Conservation (phyloP, 2,797 vertebrate species). For the Neoniphon sammara region DNA sequence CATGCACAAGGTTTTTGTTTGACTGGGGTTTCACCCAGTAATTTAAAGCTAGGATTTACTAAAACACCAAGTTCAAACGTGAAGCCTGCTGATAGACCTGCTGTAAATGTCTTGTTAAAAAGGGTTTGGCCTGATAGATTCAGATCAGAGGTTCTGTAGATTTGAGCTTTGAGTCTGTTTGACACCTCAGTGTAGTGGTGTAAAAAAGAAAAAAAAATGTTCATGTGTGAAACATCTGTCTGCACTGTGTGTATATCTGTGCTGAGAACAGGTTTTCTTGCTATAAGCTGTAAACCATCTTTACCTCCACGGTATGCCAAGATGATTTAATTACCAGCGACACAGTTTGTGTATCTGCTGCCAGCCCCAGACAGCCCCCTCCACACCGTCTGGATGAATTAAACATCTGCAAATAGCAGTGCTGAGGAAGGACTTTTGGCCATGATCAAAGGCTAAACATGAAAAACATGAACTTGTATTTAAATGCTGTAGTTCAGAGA, state of each 20-base stretch:
- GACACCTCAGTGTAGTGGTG: background rate
- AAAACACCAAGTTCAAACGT: constrained; percentile 8
- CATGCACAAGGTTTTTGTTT: constrained; percentile 16
- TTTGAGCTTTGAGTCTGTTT: background rate
- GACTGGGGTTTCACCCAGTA: constrained; percentile 1
- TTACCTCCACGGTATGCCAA: background rate
- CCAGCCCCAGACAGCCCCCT: background rate
- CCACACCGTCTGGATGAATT: no score
- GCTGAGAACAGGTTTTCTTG: constrained; percentile 3
- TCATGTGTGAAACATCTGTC: constrained; percentile 18
- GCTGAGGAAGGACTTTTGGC: no score
- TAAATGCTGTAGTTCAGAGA: no score
- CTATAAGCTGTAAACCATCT: constrained; percentile 14
- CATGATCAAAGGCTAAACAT: no score
- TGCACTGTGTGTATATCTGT: background rate
- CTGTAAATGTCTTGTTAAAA: background rate
- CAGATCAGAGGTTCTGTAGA: background rate
- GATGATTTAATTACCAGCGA: background rate
- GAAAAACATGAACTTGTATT: no score
- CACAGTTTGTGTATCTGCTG: background rate
- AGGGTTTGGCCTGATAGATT: background rate
- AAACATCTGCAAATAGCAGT: no score
- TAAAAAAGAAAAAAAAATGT: constrained; percentile 1
- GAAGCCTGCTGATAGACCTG: background rate
- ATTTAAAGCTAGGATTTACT: background rate